Base-by-base conservation (phyloP, 2,797 vertebrate species). In the Micrastur ruficollis region DNA sequence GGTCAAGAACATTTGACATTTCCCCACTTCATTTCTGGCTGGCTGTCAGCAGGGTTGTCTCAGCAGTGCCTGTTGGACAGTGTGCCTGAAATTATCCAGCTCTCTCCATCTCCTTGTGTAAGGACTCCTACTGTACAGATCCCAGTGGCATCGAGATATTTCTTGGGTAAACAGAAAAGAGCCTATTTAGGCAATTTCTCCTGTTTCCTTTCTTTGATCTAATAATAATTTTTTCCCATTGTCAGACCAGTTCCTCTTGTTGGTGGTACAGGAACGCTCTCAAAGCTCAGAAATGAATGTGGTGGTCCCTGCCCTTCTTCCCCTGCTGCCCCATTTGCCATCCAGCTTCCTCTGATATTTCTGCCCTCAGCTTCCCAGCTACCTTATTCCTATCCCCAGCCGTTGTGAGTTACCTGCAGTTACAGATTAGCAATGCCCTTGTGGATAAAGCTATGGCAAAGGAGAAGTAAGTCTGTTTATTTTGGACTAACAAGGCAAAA, bases 21-120 rank as follows among this genome's bases (percentile, higher is more conserved):
- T 89, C 68, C 70, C 76, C 85, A 73, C 93, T 96, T 91, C 82
- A 87, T 82, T 94, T 94, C 80, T 93, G 76, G 76, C 79, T 68
- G 74, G 34, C 82, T 95, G 85, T 91, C 89, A 90, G 78, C 71
- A 76, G 70, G 67, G 34, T 62, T 65, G 34, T 91, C 81, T 91
- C 78, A 53, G 67, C 9, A 40, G 72, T 1, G 1, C 68, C 25
- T 82, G 92, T 78, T 52, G 79, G 61, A 50, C 74, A 59, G 61
- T 4, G 10, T 38, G n/a, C n/a, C 75, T 86, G 65, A 83, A 72
- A 75, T 91, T 22, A 68, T 58, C 34, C 61, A 53, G 29, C 23
- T 68, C 63, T 74, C 72, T 68, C 56, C 65, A 29, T 22, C 49
- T 36, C 61, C 52, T 73, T 7, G 12, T 2, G 0, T 13, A 18